Conservation (phyloP, 2,888 invertebrate genomes). For the Aphidoletes aphidimyza region DNA sequence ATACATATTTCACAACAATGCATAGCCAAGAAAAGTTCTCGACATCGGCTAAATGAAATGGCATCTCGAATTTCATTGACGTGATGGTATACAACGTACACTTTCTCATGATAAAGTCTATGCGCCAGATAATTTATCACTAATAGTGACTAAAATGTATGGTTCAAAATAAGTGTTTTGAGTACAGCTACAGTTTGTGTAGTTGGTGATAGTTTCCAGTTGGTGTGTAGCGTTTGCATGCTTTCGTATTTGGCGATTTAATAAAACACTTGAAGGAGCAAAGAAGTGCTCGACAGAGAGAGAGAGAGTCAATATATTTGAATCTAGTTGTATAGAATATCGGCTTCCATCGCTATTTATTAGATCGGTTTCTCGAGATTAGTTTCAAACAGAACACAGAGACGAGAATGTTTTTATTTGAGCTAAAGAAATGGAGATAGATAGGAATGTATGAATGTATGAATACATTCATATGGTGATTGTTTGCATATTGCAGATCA, state of each 20-base stretch:
- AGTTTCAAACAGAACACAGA: background rate
- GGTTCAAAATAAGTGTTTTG: background rate
- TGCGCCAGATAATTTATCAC: slow-evolving; percentile 28
- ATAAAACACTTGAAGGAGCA: no score
- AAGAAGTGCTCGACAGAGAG: no score
- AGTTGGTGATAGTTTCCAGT: background rate
- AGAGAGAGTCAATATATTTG: background rate
- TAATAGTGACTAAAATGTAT: background rate
- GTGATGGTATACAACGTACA: background rate
- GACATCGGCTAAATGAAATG: background rate
- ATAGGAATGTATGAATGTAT: no score
- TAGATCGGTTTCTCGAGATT: background rate
- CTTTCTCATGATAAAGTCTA: background rate
- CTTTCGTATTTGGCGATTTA: background rate
- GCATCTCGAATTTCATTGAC: slow-evolving; percentile 15
- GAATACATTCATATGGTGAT: no score
- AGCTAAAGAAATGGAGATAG: no score
- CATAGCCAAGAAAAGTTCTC: background rate
- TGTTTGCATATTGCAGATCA: no score
- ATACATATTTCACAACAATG: background rate
- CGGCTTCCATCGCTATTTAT: background rate
- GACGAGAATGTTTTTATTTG: background rate
- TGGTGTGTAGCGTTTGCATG: background rate
- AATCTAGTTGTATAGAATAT: background rate
- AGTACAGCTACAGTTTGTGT: background rate